Evolutionary conservation across 2,113 vertebrate genomes (phyloP), one percentile per base, ranked within the genome.

Genomic region (Arenaria interpres): DNA sequence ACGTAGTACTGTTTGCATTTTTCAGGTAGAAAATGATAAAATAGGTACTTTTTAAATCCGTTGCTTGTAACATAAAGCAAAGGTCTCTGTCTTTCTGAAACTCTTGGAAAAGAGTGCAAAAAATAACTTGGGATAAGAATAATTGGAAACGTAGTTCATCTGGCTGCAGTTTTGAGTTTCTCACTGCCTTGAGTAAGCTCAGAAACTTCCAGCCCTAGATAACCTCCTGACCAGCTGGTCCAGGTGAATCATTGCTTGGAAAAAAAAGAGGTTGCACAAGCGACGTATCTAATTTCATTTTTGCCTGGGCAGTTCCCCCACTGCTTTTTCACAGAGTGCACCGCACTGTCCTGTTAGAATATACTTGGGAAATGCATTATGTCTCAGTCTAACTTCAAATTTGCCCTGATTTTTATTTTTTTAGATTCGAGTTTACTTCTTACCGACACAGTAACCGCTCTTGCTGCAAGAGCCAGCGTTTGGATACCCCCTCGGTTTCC

Each of bases 371-470:
- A 68, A 63, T 82, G 48, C 15, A 11, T 54, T 66, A 23, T 79
- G 32, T 28, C 63, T 43, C 20, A 22, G 39, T 43, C 43, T 82
- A 43, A 74, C 67, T 72, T 35, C 43, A 53, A 32, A 33, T 35
- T 56, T 35, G 5, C 14, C 8, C 33, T 32, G 14, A 37, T 21
- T 64, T 96, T 74, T 28, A 25, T 23, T 8, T 25, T 84, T 71
- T 50, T 18, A 32, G 46, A 17, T 66, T 46, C 0, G 0, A 6
- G 32, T 90, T 88, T 69, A 18, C 43, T 43, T 75, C 45, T 59
- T 24, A 10, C 4, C 0, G 0, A 39, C 46, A 28, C 0, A 0
- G 53, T 25, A 22, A 39, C 37, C 1, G 2, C 75, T 37, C 0
- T 1, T 9, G 48, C 53, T 35, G 5, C 1, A 8, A 41, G 25